Percentiles rank a stretch among this genome's conserved stretches.
These are phyloP conservation scores for Saguinus imperator DNA, from an alignment of 2,113 vertebrate genomes.

Conservation along the genomic window DNA sequence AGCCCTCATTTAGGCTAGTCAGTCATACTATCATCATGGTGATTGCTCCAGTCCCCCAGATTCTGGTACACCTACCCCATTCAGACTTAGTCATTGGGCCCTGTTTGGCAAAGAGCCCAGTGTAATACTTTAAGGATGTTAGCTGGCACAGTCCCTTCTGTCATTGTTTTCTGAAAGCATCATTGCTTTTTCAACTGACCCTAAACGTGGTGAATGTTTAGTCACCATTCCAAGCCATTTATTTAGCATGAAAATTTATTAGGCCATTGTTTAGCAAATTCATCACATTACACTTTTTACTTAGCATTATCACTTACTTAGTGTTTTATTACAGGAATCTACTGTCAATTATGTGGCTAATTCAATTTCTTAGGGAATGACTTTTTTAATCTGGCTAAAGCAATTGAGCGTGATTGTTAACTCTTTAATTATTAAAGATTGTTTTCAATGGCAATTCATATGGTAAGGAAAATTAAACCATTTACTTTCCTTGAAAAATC, in stretches of 20 bases:
- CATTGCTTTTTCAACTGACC: conserved; percentile 32
- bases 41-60: not conserved
- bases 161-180: conserved; percentile 54
- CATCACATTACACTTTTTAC: conserved; percentile 73
- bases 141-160: not conserved
- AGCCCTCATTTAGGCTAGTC: not conserved
- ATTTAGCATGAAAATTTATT: conserved; percentile 72
- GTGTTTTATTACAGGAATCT: conserved; percentile 74
- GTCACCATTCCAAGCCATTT: conserved; percentile 63
- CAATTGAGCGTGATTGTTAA: conserved; percentile 71
- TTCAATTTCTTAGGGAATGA: conserved; percentile 74
- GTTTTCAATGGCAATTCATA: conserved; percentile 53
- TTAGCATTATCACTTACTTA: conserved; percentile 77
- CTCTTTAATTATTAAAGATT: conserved; percentile 74
- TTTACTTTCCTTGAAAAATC: conserved; percentile 55
- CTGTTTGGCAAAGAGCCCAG: conserved; percentile 26
- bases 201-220: conserved; percentile 36
- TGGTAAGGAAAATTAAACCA: conserved; percentile 53
- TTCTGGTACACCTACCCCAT: not conserved
- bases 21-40: not conserved
- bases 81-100: not conserved
- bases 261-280: conserved; percentile 72
- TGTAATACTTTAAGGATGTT: not conserved
- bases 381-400: conserved; percentile 67
- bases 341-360: conserved; percentile 76